These are phyloP conservation scores for Platycheirus albimanus DNA, from an alignment of 2,888 invertebrate genomes.

Conservation along the genomic window DNA sequence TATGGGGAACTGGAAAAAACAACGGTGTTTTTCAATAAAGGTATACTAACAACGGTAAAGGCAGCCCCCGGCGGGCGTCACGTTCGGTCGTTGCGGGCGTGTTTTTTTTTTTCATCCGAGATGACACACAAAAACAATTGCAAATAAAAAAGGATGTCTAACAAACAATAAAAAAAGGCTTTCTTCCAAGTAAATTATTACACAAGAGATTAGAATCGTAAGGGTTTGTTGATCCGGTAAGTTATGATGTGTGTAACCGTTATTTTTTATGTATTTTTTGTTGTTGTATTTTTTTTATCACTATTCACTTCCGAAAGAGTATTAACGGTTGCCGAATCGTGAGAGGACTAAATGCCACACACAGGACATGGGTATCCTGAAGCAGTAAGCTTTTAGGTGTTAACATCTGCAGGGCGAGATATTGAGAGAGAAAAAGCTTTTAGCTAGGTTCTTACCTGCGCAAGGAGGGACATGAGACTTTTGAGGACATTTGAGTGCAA, in stretches of 20 bases:
- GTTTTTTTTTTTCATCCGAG: slow-evolving; percentile 41
- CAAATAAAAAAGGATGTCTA: slow-evolving; percentile 12
- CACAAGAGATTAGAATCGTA: slow-evolving; percentile 58
- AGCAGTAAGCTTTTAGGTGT: slow-evolving; percentile 50
- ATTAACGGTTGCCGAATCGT: slow-evolving; percentile 58
- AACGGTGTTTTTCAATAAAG: slow-evolving; percentile 30
- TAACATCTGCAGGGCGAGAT: slow-evolving; percentile 20
- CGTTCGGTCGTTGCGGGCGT: too few species aligned
- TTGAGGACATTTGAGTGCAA: too few species aligned
- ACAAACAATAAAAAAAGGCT: slow-evolving; percentile 34
- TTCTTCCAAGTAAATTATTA: slow-evolving; percentile 51
- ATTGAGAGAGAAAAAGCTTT: slow-evolving; percentile 3
- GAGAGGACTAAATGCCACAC: slow-evolving; percentile 59
- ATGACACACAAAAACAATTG: slow-evolving; percentile 20
- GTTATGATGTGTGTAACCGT: slow-evolving; percentile 56
- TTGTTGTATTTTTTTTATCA: background rate
- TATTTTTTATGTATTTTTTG: slow-evolving; percentile 3
- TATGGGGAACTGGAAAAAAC: slow-evolving; percentile 29
- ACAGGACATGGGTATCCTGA: slow-evolving; percentile 34
- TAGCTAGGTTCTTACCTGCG: slow-evolving; percentile 9
- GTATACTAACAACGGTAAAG: slow-evolving; percentile 8
- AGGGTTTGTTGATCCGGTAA: slow-evolving; percentile 61
- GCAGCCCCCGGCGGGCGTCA: slow-evolving; percentile 18
- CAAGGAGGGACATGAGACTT: background rate
- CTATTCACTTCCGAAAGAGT: slow-evolving; percentile 40